phyloP scores from a whole-genome alignment of 2,888 invertebrate species.

The Melinaea menophilus region DNA sequence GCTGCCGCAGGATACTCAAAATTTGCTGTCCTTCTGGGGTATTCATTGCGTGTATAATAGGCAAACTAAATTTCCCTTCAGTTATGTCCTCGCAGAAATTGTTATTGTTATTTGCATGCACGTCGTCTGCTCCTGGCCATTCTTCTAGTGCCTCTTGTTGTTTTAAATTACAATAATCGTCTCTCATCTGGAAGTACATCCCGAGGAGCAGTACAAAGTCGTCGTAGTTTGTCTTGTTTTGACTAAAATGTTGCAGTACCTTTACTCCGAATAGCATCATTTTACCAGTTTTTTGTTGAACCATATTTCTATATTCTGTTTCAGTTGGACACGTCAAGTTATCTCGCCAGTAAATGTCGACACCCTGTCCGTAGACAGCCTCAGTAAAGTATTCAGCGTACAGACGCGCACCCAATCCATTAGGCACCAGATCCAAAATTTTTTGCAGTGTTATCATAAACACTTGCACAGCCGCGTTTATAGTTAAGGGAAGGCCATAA shows the following conservation, averaged over 20 bases:
- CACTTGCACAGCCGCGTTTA: conserved; percentile 17
- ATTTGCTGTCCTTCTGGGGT: conserved; percentile 83
- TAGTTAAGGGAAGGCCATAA: conserved; percentile 23
- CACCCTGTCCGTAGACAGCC: too few relatives aligned
- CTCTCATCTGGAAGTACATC: conserved; percentile 92
- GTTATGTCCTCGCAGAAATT: conserved; percentile 94
- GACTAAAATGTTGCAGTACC: conserved; percentile 36
- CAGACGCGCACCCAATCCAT: too few relatives aligned
- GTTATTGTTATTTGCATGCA: conserved; percentile 79
- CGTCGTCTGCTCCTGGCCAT: conserved; percentile 15
- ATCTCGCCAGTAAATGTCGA: too few relatives aligned
- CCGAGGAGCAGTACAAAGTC: conserved; percentile 87
- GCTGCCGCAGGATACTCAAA: conserved; percentile 63
- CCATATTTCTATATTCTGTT: too few relatives aligned
- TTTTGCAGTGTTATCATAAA: conserved; percentile 8
- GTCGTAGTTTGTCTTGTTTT: conserved; percentile 84
- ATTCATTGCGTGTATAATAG: conserved; percentile 90
- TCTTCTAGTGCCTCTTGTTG: conserved; percentile 76
- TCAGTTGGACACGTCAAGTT: too few relatives aligned
- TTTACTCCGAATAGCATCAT: conserved; percentile 20
- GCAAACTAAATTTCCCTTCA: conserved; percentile 95
- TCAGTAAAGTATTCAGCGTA: too few relatives aligned
- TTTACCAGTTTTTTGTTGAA: conserved; percentile 24
- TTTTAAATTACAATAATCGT: conserved; percentile 90
- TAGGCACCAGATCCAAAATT: conserved; percentile 10